Evolutionary conservation across 2,888 invertebrate species (phyloP).

Genomic region (Thumatha senex): DNA sequence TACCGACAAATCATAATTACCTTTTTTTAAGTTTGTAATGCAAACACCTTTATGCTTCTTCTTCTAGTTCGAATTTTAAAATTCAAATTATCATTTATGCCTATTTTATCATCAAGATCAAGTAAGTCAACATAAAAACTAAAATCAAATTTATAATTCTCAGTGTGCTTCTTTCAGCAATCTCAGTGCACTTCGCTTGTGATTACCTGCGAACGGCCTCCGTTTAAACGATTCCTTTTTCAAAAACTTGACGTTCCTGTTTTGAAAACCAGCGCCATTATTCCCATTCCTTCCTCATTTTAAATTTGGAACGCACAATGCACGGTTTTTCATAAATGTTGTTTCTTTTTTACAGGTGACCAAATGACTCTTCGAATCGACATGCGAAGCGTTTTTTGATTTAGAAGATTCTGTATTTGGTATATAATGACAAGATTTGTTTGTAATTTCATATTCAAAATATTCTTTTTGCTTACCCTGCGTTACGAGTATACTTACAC

Average conservation of each 20-base stretch:
- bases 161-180: slow-evolving; percentile 45
- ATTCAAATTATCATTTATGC: too few relatives aligned
- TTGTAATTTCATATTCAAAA: too few relatives aligned
- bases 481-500: too few relatives aligned
- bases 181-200: slow-evolving; percentile 68
- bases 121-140: too few relatives aligned
- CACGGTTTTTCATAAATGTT: slow-evolving; percentile 56
- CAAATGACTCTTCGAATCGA: slow-evolving; percentile 63
- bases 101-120: too few relatives aligned
- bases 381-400: slow-evolving; percentile 55
- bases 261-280: slow-evolving; percentile 75
- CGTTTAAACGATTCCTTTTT: slow-evolving; percentile 80
- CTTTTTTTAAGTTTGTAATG: too few relatives aligned
- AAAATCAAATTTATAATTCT: neutral
- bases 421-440: too few relatives aligned
- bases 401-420: slow-evolving; percentile 2
- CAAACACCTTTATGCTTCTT: too few relatives aligned
- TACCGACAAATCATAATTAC: too few relatives aligned
- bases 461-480: too few relatives aligned
- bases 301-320: slow-evolving; percentile 78
- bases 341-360: slow-evolving; percentile 41
- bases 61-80: too few relatives aligned
- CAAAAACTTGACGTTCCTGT: slow-evolving; percentile 78
- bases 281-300: slow-evolving; percentile 79
- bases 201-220: slow-evolving; percentile 80